A percentile compares a stretch with the other conserved stretches of the same genome.
phyloP scores from a whole-genome alignment of 2,113 vertebrate genomes.

The Oceanodroma tethys region DNA sequence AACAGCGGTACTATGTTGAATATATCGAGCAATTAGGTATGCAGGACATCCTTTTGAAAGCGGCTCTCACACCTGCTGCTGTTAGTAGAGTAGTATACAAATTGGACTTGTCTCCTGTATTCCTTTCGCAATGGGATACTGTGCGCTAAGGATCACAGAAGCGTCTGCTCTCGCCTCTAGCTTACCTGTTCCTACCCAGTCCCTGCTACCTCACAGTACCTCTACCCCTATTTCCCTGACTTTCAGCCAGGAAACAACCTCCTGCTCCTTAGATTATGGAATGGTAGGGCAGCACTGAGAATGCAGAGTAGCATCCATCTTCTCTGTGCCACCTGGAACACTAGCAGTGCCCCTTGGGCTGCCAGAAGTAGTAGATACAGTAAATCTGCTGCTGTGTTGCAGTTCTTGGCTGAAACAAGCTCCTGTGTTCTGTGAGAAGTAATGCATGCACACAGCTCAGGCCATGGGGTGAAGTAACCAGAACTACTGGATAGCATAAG shows the following conservation, averaged over 20 bases:
- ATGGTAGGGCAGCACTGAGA: background rate
- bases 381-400: background rate
- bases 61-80: background rate
- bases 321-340: background rate
- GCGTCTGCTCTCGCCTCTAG: rapidly evolving
- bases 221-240: background rate
- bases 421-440: background rate
- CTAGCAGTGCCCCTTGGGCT: background rate
- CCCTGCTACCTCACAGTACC: background rate
- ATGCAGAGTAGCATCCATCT: background rate
- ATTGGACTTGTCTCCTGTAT: background rate
- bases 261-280: background rate
- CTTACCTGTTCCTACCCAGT: background rate
- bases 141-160: background rate
- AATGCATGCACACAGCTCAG: background rate
- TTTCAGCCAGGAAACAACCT: background rate
- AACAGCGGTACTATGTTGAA: background rate
- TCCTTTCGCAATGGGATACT: background rate
- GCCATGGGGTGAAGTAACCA: background rate
- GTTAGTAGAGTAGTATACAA: background rate
- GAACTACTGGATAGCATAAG: background rate
- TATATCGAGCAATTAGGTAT: background rate
- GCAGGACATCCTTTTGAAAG: background rate
- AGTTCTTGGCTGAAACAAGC: background rate
- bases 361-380: background rate